A percentile compares a stretch with the other conserved stretches of the same genome.
These are phyloP conservation scores for Amphipoea lucens DNA, from an alignment of 2,888 invertebrate genomes.

Conservation along the genomic window DNA sequence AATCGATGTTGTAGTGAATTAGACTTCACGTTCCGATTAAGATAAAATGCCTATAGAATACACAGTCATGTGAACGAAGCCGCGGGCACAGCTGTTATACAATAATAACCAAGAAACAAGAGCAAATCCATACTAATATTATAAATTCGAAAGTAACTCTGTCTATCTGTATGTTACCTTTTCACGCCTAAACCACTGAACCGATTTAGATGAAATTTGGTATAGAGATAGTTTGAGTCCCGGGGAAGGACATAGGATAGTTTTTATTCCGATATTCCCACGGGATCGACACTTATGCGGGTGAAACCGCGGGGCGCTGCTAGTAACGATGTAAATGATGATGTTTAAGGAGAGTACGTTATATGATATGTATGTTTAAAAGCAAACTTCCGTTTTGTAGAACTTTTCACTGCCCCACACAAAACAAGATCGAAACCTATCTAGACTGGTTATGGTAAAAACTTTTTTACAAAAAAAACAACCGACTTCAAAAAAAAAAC, in stretches of 20 bases:
- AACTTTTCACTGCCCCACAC: neutral
- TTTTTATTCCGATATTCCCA: too few relatives aligned
- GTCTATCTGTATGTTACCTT: too few relatives aligned
- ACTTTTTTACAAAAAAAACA: too few relatives aligned
- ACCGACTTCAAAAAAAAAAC: too few relatives aligned
- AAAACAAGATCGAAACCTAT: neutral
- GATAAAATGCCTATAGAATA: neutral
- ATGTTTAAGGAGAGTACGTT: neutral
- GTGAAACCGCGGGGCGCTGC: too few relatives aligned
- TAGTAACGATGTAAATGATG: neutral
- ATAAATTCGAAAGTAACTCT: too few relatives aligned
- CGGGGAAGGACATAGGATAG: too few relatives aligned
- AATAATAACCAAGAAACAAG: neutral
- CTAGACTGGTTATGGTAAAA: neutral
- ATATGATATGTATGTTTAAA: neutral
- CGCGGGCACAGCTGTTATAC: neutral
- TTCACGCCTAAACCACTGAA: too few relatives aligned
- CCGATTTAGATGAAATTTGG: too few relatives aligned
- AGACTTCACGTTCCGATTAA: neutral
- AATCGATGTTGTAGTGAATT: neutral
- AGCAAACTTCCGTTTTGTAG: neutral
- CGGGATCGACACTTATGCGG: too few relatives aligned
- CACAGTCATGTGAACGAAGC: neutral
- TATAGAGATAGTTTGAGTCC: too few relatives aligned
- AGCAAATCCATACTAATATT: neutral